Evolutionary conservation across 2,888 invertebrate species (phyloP).

Genomic region (Megaustenia siamemsis): DNA sequence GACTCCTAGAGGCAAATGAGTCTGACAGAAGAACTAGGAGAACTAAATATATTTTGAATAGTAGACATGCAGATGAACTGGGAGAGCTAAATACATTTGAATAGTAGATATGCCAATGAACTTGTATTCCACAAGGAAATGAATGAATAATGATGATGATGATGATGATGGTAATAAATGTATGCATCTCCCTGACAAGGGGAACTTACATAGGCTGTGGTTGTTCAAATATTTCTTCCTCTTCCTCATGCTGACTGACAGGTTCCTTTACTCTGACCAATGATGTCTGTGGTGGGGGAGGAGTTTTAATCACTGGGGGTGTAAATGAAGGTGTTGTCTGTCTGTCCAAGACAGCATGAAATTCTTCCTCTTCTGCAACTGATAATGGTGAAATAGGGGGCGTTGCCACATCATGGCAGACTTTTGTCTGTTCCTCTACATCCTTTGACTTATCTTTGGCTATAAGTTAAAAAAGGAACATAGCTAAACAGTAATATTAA

Average conservation of each 20-base stretch:
- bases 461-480: background rate
- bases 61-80: too few relatives aligned
- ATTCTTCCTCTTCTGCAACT: slow-evolving; percentile 2
- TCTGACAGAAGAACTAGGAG: too few relatives aligned
- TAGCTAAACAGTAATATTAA: too few relatives aligned
- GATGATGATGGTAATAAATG: too few relatives aligned
- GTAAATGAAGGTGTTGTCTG: slow-evolving; percentile 64
- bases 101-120: too few relatives aligned
- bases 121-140: too few relatives aligned
- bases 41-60: too few relatives aligned
- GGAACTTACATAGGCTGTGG: slow-evolving; percentile 63
- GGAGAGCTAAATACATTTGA: too few relatives aligned
- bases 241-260: slow-evolving; percentile 28
- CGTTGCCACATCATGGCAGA: slow-evolving; percentile 53
- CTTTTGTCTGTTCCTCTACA: slow-evolving; percentile 61
- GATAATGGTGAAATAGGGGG: slow-evolving; percentile 55
- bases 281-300: slow-evolving; percentile 42
- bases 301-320: slow-evolving; percentile 58
- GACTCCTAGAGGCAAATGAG: too few relatives aligned
- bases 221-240: slow-evolving; percentile 58
- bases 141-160: too few relatives aligned
- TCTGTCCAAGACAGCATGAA: slow-evolving; percentile 16
- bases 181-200: background rate
- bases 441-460: slow-evolving; percentile 22
- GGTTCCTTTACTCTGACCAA: slow-evolving; percentile 2